Evolutionary conservation across 2,797 vertebrate genomes (phyloP), one percentile per base, ranked within the genome.

Genomic region (Melanotaenia trifasciata): DNA sequence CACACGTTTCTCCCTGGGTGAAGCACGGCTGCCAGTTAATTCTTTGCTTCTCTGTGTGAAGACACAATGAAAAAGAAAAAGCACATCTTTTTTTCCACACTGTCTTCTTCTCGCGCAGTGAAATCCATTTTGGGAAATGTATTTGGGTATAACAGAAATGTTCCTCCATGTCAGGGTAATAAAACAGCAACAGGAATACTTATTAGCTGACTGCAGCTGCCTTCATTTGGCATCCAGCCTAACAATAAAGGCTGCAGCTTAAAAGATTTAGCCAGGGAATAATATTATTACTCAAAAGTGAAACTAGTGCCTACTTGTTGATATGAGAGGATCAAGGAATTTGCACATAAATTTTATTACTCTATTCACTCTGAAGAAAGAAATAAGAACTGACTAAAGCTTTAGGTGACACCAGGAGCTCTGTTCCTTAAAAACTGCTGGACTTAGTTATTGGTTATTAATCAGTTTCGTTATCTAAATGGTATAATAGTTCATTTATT

Each of bases 1-100:
- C 47, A 60, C 18, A 68, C 72, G 26, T 47, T n/a, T 40, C 58
- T 65, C 67, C 62, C 33, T 54, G 76, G 76, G 79, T 75, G 70
- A 79, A 76, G 33, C 58, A 35, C 20, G 26, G 47, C 65, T 70
- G 67, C 81, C 74, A 85, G 79, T 79, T 80, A 78, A 79, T 57
- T 71, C 71, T 83, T 83, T 56, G 67, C 40, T 14, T 33, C 78
- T 65, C 50, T 57, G 30, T 72, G 62, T 68, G 72, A 76, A 72
- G 74, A 81, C 53, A 74, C 28, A 5, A 57, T 28, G 32, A 76
- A 56, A 67, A 70, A 77, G 68, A 68, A 74, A 69, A 64, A 51
- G n/a, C 47, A 50, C 18, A 50, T 8, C 5, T 33, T 83, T 64
- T 57, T 58, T 68, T n/a, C 51, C 70, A 67, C 40, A 65, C 68